Evolutionary conservation across 2,797 vertebrate genomes (phyloP), one percentile per base, ranked within the genome.

Genomic region (Yasuhikotakia modesta): DNA sequence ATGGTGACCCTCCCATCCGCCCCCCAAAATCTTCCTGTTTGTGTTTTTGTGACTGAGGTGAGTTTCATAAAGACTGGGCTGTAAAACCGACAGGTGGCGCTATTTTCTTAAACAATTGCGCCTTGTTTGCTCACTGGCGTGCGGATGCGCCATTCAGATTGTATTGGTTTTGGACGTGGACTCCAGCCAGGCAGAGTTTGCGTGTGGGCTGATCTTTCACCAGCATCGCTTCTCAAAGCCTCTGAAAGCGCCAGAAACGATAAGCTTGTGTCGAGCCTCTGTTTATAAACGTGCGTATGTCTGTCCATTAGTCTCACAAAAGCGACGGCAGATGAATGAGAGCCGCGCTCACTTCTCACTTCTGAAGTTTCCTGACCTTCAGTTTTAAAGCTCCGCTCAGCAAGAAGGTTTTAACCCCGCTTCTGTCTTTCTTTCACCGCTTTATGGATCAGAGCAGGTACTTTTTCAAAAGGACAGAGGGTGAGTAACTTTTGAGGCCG

Each of bases 1-100:
- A 81, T 84, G 81, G 57, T 89, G 90, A 87, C 90, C 89, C 80
- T 87, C 92, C 92, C 92, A 93, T 93, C 92, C 93, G 91, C 90
- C 90, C 91, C 88, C 89, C 80, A 86, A 86, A 89, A 89, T 87
- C 86, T 86, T 53, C 22, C 55, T 78, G 39, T 73, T 73, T 80
- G 74, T 74, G 52, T 80, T 55, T 75, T 69, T 70, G 64, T 76
- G 86, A 86, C 87, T 88, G 90, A 90, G 89, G 87, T 90, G 88
- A 81, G 82, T 85, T 81, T 75, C 86, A 82, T 79, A 89, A 88
- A 86, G 80, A 84, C 73, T 0, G 66, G 78, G 67, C 86, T 85
- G 86, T n/a, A 7, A 80, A 58, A 85, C 90, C 90, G 90, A 90
- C 91, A 94, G 93, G 92, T 90, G 91, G 89, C 86, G 87, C 91